Percentiles rank a stretch among this genome's conserved stretches.
These are phyloP conservation scores for Hanleya hanleyi DNA, from an alignment of 2,888 invertebrate genomes.

Conservation along the genomic window DNA sequence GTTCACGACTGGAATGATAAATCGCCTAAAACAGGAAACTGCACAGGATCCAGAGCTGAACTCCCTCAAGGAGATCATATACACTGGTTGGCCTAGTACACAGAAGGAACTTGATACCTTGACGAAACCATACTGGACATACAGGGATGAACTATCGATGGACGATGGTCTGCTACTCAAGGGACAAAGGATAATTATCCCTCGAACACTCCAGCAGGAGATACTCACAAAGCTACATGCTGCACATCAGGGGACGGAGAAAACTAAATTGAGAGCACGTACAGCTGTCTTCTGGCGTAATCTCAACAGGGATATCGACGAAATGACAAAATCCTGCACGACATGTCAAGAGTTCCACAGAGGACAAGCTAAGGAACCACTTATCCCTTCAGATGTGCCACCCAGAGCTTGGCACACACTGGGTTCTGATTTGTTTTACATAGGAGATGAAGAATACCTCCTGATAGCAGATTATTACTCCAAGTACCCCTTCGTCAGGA, in stretches of 20 bases:
- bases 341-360: slow-evolving; percentile 19
- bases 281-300: slow-evolving; percentile 27
- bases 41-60: slow-evolving; percentile 16
- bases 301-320: slow-evolving; percentile 31
- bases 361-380: slow-evolving; percentile 16
- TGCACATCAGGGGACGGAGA: slow-evolving; percentile 22
- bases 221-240: slow-evolving; percentile 24
- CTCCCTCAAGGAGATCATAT: slow-evolving; percentile 16
- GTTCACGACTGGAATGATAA: background rate
- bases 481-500: slow-evolving; percentile 14
- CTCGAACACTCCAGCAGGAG: slow-evolving; percentile 8
- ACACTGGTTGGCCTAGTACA: slow-evolving; percentile 19
- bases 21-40: slow-evolving; percentile 8
- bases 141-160: slow-evolving; percentile 23
- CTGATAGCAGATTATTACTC: slow-evolving; percentile 23
- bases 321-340: background rate
- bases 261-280: slow-evolving; percentile 20
- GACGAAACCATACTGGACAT: slow-evolving; percentile 21
- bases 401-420: slow-evolving; percentile 24
- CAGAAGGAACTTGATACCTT: slow-evolving; percentile 13
- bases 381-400: slow-evolving; percentile 16
- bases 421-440: slow-evolving; percentile 27
- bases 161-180: slow-evolving; percentile 31
- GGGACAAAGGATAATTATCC: slow-evolving; percentile 25
- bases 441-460: slow-evolving; percentile 18